These are phyloP conservation scores for Xestia ashworthii DNA, from an alignment of 2,888 invertebrate species.

Conservation along the genomic window DNA sequence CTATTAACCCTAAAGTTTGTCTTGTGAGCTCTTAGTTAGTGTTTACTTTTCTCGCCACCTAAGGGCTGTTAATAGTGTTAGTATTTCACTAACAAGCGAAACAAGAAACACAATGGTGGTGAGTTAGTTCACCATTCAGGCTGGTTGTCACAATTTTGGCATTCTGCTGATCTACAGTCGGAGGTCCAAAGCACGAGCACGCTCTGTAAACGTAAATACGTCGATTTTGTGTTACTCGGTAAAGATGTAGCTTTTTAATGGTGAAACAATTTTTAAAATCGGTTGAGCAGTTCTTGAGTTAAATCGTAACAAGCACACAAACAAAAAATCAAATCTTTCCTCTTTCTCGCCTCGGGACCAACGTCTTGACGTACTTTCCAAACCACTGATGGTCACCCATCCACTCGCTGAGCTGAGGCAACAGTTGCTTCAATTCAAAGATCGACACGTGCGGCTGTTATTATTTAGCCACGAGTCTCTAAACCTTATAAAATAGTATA, in stretches of 20 bases:
- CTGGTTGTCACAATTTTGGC: neutral
- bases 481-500: neutral
- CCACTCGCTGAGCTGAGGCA: neutral
- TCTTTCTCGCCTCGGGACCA: too few species aligned
- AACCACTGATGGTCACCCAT: neutral
- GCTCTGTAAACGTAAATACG: too few species aligned
- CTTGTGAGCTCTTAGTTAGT: constrained; percentile 6
- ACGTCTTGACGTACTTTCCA: neutral
- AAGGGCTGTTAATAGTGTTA: constrained; percentile 5
- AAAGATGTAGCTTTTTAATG: too few species aligned
- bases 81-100: neutral
- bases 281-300: too few species aligned
- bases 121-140: neutral
- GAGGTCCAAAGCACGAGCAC: too few species aligned
- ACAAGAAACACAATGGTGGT: neutral
- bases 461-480: neutral
- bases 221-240: too few species aligned
- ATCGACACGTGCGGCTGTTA: neutral
- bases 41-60: constrained; percentile 13
- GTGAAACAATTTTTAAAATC: too few species aligned
- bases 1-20: constrained; percentile 45
- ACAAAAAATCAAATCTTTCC: too few species aligned
- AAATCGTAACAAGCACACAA: too few species aligned
- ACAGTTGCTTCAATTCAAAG: neutral
- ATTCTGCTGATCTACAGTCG: too few species aligned